Conservation (phyloP, 2,888 invertebrate genomes). For the Sussaba pulchella region DNA sequence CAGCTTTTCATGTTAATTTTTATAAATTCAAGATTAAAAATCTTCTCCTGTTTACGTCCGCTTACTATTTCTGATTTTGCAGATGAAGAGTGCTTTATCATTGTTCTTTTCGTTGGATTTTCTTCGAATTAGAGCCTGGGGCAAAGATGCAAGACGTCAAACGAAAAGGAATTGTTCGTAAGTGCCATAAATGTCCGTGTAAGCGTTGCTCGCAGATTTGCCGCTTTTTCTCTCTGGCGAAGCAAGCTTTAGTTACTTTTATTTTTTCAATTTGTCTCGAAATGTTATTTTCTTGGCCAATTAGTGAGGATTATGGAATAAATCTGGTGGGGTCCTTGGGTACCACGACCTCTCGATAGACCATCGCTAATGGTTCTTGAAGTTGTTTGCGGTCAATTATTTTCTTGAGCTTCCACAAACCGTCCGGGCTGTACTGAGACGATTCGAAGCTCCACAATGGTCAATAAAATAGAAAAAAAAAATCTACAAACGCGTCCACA, state of each 20-base stretch:
- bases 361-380: slow-evolving; percentile 25
- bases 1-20: background rate
- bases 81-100: no score
- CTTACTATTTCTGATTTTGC: background rate
- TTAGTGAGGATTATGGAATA: slow-evolving; percentile 65
- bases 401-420: slow-evolving; percentile 33
- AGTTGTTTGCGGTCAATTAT: slow-evolving; percentile 53
- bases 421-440: background rate
- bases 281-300: slow-evolving; percentile 48
- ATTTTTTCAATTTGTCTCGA: slow-evolving; percentile 17
- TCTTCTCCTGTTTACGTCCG: background rate
- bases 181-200: background rate
- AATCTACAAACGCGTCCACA: background rate
- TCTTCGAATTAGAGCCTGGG: background rate
- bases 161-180: slow-evolving; percentile 18
- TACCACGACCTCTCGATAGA: slow-evolving; percentile 15
- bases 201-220: background rate
- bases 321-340: slow-evolving; percentile 26
- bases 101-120: background rate
- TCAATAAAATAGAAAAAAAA: background rate
- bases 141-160: background rate
- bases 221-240: background rate
- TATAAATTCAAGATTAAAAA: background rate
- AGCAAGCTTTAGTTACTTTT: slow-evolving; percentile 20
- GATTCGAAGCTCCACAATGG: background rate